Evolutionary conservation across 2,888 invertebrate genomes (phyloP).

Genomic region (Sylvicola cinctus): DNA sequence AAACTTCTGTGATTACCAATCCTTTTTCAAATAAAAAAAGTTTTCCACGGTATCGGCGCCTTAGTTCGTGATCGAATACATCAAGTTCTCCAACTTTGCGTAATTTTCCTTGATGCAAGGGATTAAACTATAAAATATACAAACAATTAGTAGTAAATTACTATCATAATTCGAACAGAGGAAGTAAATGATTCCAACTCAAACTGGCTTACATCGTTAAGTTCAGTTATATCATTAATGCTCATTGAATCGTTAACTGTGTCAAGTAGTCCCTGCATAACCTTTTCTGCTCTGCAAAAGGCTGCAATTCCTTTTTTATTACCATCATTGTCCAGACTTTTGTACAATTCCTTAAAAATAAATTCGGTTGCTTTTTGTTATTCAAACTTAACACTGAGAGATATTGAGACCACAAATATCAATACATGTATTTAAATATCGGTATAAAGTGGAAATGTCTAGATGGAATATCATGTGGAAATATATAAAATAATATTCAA

Average conservation of each 20-base stretch:
- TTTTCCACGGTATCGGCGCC: constrained; percentile 19
- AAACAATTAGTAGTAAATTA: background rate
- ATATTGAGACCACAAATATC: too few relatives aligned
- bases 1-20: constrained; percentile 23
- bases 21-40: constrained; percentile 25
- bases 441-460: too few relatives aligned
- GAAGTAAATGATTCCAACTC: background rate
- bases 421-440: too few relatives aligned
- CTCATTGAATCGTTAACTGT: constrained; percentile 24
- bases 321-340: constrained; percentile 5
- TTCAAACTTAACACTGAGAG: too few relatives aligned
- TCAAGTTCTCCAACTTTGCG: constrained; percentile 21
- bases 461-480: too few relatives aligned
- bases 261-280: constrained; percentile 17
- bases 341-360: too few relatives aligned
- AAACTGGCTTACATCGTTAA: constrained; percentile 16
- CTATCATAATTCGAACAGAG: background rate
- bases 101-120: constrained; percentile 23
- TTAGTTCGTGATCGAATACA: constrained; percentile 17
- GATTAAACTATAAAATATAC: constrained; percentile 16
- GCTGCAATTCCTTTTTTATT: constrained; percentile 20
- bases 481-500: too few relatives aligned
- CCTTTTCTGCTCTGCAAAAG: constrained; percentile 23
- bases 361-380: too few relatives aligned
- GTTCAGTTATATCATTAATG: constrained; percentile 22